These are phyloP conservation scores for Polyergus mexicanus DNA, from an alignment of 1,140 invertebrate species.

Conservation along the genomic window DNA sequence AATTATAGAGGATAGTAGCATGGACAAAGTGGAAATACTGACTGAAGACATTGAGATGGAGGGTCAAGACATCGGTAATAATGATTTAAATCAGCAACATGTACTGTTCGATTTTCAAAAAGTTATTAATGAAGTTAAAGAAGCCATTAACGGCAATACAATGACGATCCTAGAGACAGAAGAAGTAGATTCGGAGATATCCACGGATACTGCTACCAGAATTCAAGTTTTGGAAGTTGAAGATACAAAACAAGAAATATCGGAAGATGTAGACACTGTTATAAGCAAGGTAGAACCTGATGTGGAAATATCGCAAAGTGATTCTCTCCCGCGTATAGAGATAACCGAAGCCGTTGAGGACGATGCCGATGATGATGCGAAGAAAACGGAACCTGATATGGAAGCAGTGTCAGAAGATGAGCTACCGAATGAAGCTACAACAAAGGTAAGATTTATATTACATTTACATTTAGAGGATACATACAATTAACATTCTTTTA, in stretches of 20 bases:
- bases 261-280: constrained; percentile 64
- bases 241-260: constrained; percentile 72
- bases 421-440: constrained; percentile 85
- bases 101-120: constrained; percentile 74
- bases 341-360: constrained; percentile 37
- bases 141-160: constrained; percentile 46
- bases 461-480: neutral
- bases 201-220: constrained; percentile 42
- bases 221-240: constrained; percentile 75
- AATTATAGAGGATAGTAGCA: constrained; percentile 69
- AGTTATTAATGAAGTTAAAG: constrained; percentile 66
- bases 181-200: constrained; percentile 68
- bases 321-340: constrained; percentile 42
- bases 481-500: neutral
- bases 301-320: constrained; percentile 51
- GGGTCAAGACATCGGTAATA: constrained; percentile 65
- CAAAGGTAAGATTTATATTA: constrained; percentile 79
- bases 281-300: constrained; percentile 65
- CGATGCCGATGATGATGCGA: constrained; percentile 58
- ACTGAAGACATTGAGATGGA: constrained; percentile 63
- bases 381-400: constrained; percentile 88
- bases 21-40: constrained; percentile 71
- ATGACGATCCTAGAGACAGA: constrained; percentile 73
- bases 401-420: constrained; percentile 91
- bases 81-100: constrained; percentile 74